Percentiles rank a stretch among this genome's conserved stretches.
These are phyloP conservation scores for Peribatodes rhomboidaria DNA, from an alignment of 2,888 invertebrate species.

Conservation along the genomic window DNA sequence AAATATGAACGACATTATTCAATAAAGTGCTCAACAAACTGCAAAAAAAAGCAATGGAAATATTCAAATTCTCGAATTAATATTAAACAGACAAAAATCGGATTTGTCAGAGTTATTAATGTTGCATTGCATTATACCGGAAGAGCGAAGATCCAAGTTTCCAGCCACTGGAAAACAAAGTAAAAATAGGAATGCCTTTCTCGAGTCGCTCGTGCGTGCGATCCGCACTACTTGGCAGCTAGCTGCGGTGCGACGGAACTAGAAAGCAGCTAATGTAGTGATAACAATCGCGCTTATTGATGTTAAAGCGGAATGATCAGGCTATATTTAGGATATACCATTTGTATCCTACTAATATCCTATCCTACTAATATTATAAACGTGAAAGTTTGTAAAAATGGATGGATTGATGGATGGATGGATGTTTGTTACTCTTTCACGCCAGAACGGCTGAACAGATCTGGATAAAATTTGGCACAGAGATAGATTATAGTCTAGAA, in stretches of 20 bases:
- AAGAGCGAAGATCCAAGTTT: slow-evolving; percentile 26
- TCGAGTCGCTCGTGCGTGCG: slow-evolving; percentile 69
- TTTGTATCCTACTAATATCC: not conserved
- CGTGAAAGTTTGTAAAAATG: too few relatives aligned
- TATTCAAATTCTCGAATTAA: not conserved
- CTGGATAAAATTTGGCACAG: too few relatives aligned
- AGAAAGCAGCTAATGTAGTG: slow-evolving; percentile 35
- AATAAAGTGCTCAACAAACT: too few relatives aligned
- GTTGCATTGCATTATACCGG: slow-evolving; percentile 16
- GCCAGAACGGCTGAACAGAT: too few relatives aligned
- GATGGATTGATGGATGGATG: too few relatives aligned
- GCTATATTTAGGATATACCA: not conserved
- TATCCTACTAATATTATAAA: too few relatives aligned
- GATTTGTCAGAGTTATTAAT: not conserved
- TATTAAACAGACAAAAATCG: not conserved
- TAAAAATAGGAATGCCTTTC: slow-evolving; percentile 62
- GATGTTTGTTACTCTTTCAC: too few relatives aligned
- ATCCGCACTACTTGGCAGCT: slow-evolving; percentile 61
- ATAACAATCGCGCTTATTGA: slow-evolving; percentile 15
- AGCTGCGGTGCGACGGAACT: slow-evolving; percentile 41
- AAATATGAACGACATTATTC: too few relatives aligned
- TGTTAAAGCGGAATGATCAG: not conserved
- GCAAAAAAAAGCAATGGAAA: too few relatives aligned
- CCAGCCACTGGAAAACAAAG: slow-evolving; percentile 48
- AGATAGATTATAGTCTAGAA: too few relatives aligned